Conservation (phyloP, 2,113 vertebrate genomes). For the Lagopus leucura region DNA sequence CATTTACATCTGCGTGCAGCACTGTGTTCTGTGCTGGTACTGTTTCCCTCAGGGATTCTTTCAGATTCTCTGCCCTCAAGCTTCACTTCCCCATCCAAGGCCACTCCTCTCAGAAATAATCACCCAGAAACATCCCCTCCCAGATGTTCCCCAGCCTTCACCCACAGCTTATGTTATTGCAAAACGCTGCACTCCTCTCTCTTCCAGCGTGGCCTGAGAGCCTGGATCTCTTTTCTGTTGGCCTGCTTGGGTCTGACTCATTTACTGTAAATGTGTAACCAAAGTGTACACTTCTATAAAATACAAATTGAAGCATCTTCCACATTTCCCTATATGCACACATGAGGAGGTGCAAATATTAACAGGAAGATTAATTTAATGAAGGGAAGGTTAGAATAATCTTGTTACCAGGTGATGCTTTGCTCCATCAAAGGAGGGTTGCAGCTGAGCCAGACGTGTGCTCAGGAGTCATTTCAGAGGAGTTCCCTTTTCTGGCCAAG, state of each 20-base stretch:
- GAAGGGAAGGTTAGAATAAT: not conserved
- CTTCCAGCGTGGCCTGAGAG: not conserved
- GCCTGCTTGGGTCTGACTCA: not conserved
- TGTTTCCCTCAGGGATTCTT: not conserved
- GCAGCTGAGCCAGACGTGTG: not conserved
- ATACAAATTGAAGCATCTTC: not conserved
- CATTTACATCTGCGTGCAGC: not conserved
- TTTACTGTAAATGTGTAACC: not conserved
- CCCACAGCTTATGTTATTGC: not conserved
- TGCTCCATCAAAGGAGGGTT: not conserved
- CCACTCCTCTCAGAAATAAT: not conserved
- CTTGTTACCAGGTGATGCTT: not conserved
- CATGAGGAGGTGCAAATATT: not conserved
- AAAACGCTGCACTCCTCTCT: not conserved
- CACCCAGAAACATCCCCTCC: not conserved
- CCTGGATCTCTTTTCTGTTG: not conserved
- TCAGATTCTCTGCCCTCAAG: not conserved
- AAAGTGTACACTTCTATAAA: not conserved
- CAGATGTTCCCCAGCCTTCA: not conserved
- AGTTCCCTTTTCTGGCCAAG: not conserved
- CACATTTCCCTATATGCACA: not conserved
- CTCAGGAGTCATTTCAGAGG: not conserved
- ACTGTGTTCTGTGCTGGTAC: not conserved
- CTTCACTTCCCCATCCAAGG: not conserved
- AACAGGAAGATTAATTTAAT: not conserved